Base-by-base conservation (phyloP, 2,797 vertebrate genomes). In the Sebastes trivittatus region DNA sequence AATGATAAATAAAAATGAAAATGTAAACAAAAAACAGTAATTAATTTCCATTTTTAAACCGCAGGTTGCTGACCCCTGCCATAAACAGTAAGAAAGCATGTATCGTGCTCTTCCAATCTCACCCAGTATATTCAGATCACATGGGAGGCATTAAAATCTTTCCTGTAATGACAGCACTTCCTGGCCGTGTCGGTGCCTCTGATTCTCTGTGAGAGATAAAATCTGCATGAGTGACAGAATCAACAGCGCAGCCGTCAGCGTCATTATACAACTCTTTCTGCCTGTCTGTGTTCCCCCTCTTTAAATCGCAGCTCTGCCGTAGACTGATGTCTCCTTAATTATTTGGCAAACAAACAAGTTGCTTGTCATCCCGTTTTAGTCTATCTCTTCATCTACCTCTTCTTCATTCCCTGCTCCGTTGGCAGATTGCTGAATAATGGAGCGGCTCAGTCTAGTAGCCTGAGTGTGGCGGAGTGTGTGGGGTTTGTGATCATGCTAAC, bases 301-400 rank as follows among this genome's bases (percentile, higher is more conserved):
- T 90, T 87, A 87, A 87, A 87, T 84, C 58, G 36, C 70, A 78
- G 87, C 81, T 70, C 52, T 54, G 11, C 62, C 81, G 56, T 32
- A 81, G 83, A 88, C 85, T 72, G 82, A 84, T 81, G 86, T 85
- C 81, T 91, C 65, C 81, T 86, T 91, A 92, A 87, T 93, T 91
- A 93, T 89, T 88, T 92, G 91, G 87, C 83, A 90, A 84, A 89
- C 84, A 92, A 93, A 92, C 90, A 92, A 86, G 81, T 87, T 81
- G 78, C 87, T 82, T 91, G 88, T 93, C 92, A 90, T 81, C 73
- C 82, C 42, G 70, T 89, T 71, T 82, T 65, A 75, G 69, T 78
- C 72, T 14, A 32, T 75, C 77, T 90, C 85, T 91, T 83, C 77
- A 83, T 94, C 87, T 80, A 30, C 70, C 77, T 82, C 91, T 84